phyloP scores from a whole-genome alignment of 1,140 invertebrate genomes.

The Vollenhovia emeryi region DNA sequence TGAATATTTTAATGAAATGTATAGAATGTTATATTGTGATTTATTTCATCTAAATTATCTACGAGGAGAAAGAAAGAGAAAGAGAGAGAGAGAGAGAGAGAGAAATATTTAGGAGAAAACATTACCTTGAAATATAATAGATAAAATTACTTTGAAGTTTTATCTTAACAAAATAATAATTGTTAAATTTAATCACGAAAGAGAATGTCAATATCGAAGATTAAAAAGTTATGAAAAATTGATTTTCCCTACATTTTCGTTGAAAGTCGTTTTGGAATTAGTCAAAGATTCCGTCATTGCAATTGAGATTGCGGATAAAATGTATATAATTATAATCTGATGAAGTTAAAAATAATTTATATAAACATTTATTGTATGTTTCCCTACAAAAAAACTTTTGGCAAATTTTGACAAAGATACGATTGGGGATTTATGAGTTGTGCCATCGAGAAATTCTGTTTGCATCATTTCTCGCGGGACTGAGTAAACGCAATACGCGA shows the following conservation, averaged over 20 bases:
- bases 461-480: conserved; percentile 1
- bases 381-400: neutral
- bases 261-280: neutral
- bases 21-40: neutral
- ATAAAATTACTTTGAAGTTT: neutral
- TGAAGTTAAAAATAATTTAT: neutral
- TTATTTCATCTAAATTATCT: neutral
- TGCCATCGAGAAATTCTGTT: conserved; percentile 29
- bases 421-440: conserved; percentile 12
- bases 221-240: neutral
- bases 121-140: too few species aligned
- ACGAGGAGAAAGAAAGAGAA: too few species aligned
- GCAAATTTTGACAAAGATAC: neutral
- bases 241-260: neutral
- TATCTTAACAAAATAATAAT: neutral
- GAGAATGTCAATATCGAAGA: neutral
- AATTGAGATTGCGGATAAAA: neutral
- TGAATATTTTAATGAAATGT: neutral
- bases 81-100: too few species aligned
- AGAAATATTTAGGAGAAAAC: neutral
- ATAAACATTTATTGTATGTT: neutral
- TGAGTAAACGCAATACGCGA: neutral
- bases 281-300: neutral
- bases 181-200: neutral
- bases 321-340: neutral